phyloP scores from a whole-genome alignment of 2,797 vertebrate species.

The Cyclura pinguis region DNA sequence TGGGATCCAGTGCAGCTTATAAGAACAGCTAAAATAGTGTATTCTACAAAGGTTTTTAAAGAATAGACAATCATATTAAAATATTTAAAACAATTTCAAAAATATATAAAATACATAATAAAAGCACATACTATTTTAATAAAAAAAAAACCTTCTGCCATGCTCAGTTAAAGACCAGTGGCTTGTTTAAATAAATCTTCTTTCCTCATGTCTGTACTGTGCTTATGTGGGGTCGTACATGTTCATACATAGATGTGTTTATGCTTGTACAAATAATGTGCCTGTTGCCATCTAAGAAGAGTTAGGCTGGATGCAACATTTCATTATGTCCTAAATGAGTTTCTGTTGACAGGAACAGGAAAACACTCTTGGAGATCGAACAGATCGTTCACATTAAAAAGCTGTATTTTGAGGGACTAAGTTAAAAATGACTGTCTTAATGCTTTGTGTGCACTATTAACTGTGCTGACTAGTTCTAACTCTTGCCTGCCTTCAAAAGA shows the following conservation, averaged over 20 bases:
- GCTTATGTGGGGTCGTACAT: neutral
- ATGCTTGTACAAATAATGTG: neutral
- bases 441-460: neutral
- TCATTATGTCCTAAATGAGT: neutral
- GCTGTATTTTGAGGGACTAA: neutral
- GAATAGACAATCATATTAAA: no score
- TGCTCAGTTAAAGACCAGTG: no score
- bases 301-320: neutral
- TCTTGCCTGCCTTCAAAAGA: constrained; percentile 1
- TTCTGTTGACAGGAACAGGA: constrained; percentile 7
- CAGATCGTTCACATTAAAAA: constrained; percentile 4
- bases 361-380: neutral
- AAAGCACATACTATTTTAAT: neutral
- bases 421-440: constrained; percentile 25
- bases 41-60: no score
- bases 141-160: no score
- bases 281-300: neutral
- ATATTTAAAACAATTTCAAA: neutral
- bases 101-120: neutral
- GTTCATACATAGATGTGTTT: neutral
- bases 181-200: no score
- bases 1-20: neutral
- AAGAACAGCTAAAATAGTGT: neutral
- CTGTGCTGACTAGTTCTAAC: neutral
- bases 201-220: neutral